phyloP scores from a whole-genome alignment of 2,888 invertebrate genomes.

The Drosophila mulleri region DNA sequence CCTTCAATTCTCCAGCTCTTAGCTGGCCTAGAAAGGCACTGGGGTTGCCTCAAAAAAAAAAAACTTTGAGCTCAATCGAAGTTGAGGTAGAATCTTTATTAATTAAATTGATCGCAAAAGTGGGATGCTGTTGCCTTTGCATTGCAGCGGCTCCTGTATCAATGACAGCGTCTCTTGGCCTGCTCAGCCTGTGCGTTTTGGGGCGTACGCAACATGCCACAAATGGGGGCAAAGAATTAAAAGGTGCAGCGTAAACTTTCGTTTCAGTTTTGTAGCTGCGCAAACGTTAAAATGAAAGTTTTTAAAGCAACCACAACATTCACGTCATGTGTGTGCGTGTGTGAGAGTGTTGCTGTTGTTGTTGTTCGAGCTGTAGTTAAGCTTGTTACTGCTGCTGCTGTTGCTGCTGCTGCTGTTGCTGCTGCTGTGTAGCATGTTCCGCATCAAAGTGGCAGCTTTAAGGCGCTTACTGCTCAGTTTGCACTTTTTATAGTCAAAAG shows the following conservation, averaged over 20 bases:
- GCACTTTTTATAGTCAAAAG: constrained; percentile 72
- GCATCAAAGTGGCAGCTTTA: constrained; percentile 68
- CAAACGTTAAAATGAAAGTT: constrained; percentile 73
- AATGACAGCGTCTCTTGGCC: constrained; percentile 14
- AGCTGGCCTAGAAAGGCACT: neutral
- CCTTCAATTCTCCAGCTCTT: neutral
- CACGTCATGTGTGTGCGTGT: constrained; percentile 57
- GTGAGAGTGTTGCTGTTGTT: constrained; percentile 25
- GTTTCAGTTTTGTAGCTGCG: constrained; percentile 45
- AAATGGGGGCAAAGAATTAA: constrained; percentile 20
- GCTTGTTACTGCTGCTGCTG: constrained; percentile 36
- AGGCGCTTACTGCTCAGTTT: constrained; percentile 57
- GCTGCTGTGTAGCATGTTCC: constrained; percentile 25
- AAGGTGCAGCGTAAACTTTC: constrained; percentile 43
- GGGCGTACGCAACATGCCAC: constrained; percentile 1
- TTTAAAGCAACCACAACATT: constrained; percentile 76
- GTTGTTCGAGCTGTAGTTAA: constrained; percentile 39
- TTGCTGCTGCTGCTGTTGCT: constrained; percentile 19
- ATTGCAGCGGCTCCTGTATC: constrained; percentile 12
- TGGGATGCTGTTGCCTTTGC: no score
- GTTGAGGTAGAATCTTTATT: neutral
- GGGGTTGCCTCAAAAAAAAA: neutral
- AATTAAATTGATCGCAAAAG: constrained; percentile 16
- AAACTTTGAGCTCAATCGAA: neutral
- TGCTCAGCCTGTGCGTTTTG: neutral